phyloP scores from a whole-genome alignment of 1,140 invertebrate genomes.

The Liolophura sinensis region DNA sequence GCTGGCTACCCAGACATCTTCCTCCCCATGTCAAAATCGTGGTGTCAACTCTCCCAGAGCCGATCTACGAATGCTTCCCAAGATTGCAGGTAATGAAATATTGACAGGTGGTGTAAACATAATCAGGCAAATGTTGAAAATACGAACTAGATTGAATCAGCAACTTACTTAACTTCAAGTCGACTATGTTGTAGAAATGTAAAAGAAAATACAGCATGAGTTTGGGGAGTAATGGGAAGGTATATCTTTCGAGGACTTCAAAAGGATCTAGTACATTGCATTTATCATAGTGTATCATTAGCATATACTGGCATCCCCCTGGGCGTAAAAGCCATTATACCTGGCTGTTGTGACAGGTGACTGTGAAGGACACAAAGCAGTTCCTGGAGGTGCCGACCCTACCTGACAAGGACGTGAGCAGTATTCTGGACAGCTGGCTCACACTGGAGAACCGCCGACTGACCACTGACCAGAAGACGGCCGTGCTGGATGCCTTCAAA shows the following conservation, averaged over 20 bases:
- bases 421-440: constrained; percentile 42
- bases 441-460: constrained; percentile 22
- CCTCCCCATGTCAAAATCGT: constrained; percentile 66
- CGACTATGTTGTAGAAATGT: too few species aligned
- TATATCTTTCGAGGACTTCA: too few species aligned
- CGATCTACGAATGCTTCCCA: constrained; percentile 39
- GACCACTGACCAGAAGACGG: constrained; percentile 31
- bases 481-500: constrained; percentile 32
- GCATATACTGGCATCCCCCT: too few species aligned
- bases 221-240: too few species aligned
- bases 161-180: too few species aligned
- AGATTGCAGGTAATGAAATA: constrained; percentile 27
- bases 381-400: constrained; percentile 28
- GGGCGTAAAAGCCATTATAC: too few species aligned
- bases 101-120: too few species aligned
- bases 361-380: constrained; percentile 9
- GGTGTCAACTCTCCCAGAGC: constrained; percentile 62
- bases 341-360: constrained; percentile 4
- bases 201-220: too few species aligned
- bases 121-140: too few species aligned
- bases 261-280: too few species aligned
- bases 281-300: too few species aligned
- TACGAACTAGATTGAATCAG: too few species aligned
- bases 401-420: constrained; percentile 24
- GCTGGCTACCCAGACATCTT: constrained; percentile 37